These are phyloP conservation scores for Ooceraea biroi DNA, from an alignment of 1,140 invertebrate species.

Conservation along the genomic window DNA sequence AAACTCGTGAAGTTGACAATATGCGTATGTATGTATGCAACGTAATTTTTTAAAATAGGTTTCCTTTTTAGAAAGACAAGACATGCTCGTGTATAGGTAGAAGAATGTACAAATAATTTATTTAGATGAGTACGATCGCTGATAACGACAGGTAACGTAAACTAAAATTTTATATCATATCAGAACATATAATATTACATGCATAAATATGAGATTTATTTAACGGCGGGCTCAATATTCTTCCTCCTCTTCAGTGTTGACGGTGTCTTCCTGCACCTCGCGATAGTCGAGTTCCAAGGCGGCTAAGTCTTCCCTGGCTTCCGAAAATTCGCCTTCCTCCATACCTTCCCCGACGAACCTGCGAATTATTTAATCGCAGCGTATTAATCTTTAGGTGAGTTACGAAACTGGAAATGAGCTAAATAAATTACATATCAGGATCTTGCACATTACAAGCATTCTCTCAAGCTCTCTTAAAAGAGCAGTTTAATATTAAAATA, in stretches of 20 bases:
- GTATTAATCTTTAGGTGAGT: not conserved
- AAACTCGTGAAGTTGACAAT: no score
- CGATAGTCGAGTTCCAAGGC: slow-evolving; percentile 91
- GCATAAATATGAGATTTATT: slow-evolving; percentile 18
- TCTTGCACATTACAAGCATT: no score
- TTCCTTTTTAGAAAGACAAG: not conserved
- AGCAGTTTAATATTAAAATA: no score
- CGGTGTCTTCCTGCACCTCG: slow-evolving; percentile 85
- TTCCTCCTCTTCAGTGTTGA: slow-evolving; percentile 77
- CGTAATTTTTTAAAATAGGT: not conserved
- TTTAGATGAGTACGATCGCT: slow-evolving; percentile 21
- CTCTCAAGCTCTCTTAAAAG: no score
- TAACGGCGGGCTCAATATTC: slow-evolving; percentile 63
- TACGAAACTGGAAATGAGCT: not conserved
- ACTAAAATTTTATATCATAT: not conserved
- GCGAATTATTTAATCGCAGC: not conserved
- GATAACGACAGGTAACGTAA: slow-evolving; percentile 7
- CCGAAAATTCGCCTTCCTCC: slow-evolving; percentile 92
- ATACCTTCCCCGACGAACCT: slow-evolving; percentile 91
- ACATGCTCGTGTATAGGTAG: no score
- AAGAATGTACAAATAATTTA: slow-evolving; percentile 58
- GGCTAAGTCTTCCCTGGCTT: slow-evolving; percentile 92
- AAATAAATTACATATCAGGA: no score
- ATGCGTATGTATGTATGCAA: no score
- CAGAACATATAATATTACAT: slow-evolving; percentile 41